Base-by-base conservation (phyloP, 2,888 invertebrate genomes). In the Nemotelus nigrinus region DNA sequence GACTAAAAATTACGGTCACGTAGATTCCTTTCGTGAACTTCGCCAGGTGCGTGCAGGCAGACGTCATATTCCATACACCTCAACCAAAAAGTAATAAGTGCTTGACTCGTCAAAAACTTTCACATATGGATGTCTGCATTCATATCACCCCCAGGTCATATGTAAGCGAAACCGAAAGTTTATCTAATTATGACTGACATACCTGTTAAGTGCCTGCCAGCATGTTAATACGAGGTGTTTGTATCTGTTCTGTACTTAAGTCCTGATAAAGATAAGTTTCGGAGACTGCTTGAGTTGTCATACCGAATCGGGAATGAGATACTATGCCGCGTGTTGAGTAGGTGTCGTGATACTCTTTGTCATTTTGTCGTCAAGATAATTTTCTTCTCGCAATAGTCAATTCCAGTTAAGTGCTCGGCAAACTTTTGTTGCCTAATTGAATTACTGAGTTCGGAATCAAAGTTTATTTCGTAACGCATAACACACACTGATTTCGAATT, bases 131-230 rank as follows among this genome's bases (percentile, higher is more conserved):
- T 25, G 25, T 25, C 25, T 25, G 25, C 25, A 25, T 25, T 25
- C 10, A 10, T 43, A 25, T 64, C 41, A 6, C 39, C 2, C 7
- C 7, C 10, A 8, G 8, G 67, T 39, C 45, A 47, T 6, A 43
- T 50, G 58, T 58, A 72, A 72, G 45, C 45, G 72, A 76, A 53
- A 76, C 76, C 44, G 47, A 53, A 65, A 53, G 76, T 76, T 76
- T 57, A 76, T 76, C 67, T 76, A 76, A 76, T 76, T 76, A 76
- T 76, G 76, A 76, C 60, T 72, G 72, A 60, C 72, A 60, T 47
- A 58, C 72, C 72, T 58, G 25, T 70, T 72, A n/a, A 72, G 72
- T 72, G 25, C 45, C 58, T 57, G 55, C 53, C 10, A 55, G n/a
- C 57, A 55, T 70, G 70, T 72, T 65, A 65, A 45, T 47, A n/a